Evolutionary conservation across 2,888 invertebrate species (phyloP), one percentile per base, ranked within the genome.

Genomic region (Cryptocephalus primarius): DNA sequence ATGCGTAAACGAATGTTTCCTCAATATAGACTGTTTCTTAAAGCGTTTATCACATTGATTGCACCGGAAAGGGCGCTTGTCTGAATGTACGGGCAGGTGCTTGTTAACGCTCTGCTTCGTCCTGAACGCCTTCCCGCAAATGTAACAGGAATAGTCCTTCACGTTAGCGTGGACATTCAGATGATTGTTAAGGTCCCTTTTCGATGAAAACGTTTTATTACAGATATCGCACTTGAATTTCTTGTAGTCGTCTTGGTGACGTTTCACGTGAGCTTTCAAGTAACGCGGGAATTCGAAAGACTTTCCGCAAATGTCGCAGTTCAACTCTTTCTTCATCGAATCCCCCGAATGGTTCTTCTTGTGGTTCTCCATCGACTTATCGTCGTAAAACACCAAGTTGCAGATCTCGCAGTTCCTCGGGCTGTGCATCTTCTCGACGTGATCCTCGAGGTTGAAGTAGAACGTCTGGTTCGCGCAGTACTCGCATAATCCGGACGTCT

Each of bases 391-490:
- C 13, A 54, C 50, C 43, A 55, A 45, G 43, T 44, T 49, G 43
- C 56, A 56, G 32, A 55, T 48, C 14, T 54, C 49, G 43, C 56
- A 56, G 1, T 47, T 42, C 33, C 42, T 42, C 13, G 42, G 42
- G 13, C 33, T 32, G 12, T 42, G 42, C 9, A 12, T 32, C 42
- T 42, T 55, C 32, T 51, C 49, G 22, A 57, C 50, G 40, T 57
- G 57, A 10, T 55, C 52, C 32, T 55, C 54, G 31, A 57, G 40
- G 31, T 47, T 48, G 32, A 55, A 54, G 43, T 57, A 55, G 39
- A 55, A 57, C 2, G 55, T 57, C 36, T 51, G 54, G 39, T 53
- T 57, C 4, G 52, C 53, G 44, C 57, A 57, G 44, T 55, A 57
- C 33, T 51, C 53, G 40, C 57, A 57, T 13, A 43, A 48, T 4